Base-by-base conservation (phyloP, 2,113 vertebrate genomes). In the Vireo altiloquus region DNA sequence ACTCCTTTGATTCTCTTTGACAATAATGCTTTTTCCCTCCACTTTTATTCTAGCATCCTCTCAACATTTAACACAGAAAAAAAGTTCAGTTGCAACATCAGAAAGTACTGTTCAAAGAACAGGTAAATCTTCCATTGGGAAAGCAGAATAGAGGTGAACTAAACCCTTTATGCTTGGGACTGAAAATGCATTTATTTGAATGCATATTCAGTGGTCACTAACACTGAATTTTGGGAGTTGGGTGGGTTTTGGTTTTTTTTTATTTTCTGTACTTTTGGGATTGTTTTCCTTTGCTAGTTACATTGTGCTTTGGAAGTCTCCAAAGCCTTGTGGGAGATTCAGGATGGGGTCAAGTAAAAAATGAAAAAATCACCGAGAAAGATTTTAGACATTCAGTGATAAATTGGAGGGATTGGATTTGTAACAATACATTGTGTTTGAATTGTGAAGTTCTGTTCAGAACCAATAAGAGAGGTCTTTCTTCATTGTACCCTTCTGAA, bases 41-140 rank as follows among this genome's bases (percentile, higher is more conserved):
- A 30, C 77, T 94, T 94, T 93, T 97, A 30, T 96, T 92, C 97
- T 95, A 98, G 98, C 95, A 37, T 94, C 98, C 80, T 98, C 98
- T 96, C 97, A 97, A 90, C 97, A 88, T 84, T 96, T 98, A 97
- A 87, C 94, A 80, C 96, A 98, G 97, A 98, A 98, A 96, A 98
- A 98, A 96, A 90, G 94, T 92, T 92, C 97, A 96, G 70, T 95
- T 91, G 94, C 97, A 95, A 75, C 96, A 94, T 87, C 97, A 96
- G 98, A 98, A 94, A 97, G 96, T 77, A 95, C 97, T 97, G 94
- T 97, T 98, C 95, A 97, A 96, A 98, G 98, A 97, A 90, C 98
- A 98, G 98, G 98, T 98, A 98, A 97, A 97, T 89, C 70, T 56
- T 60, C 31, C 77, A 92, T 91, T 24, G 83, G 85, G 76, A 90